phyloP scores from a whole-genome alignment of 2,888 invertebrate genomes.

The Cyrtodaria siliqua region DNA sequence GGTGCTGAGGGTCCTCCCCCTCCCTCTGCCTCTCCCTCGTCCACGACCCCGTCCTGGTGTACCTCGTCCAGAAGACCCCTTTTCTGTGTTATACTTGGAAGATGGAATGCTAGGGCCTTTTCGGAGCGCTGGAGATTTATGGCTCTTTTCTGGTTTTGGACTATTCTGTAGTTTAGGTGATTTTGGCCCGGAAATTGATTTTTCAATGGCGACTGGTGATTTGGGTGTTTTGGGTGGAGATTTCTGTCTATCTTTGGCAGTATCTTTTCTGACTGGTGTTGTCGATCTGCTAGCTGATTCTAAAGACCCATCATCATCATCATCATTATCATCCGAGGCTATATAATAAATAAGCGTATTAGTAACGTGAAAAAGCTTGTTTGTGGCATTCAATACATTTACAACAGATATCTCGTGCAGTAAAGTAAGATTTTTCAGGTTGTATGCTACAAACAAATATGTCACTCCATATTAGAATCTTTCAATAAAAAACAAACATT shows the following conservation, averaged over 20 bases:
- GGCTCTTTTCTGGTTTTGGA: slow-evolving; percentile 38
- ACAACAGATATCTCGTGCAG: too few relatives aligned
- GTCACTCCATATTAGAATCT: too few relatives aligned
- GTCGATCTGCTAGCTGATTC: slow-evolving; percentile 39
- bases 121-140: slow-evolving; percentile 38
- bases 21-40: slow-evolving; percentile 69
- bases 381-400: too few relatives aligned
- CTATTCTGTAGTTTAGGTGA: slow-evolving; percentile 32
- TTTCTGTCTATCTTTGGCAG: slow-evolving; percentile 20
- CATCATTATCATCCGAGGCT: too few relatives aligned
- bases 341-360: too few relatives aligned
- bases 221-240: slow-evolving; percentile 43
- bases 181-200: slow-evolving; percentile 27
- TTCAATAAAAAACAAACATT: too few relatives aligned
- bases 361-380: too few relatives aligned
- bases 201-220: slow-evolving; percentile 10
- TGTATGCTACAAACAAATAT: too few relatives aligned
- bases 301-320: slow-evolving; percentile 42
- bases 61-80: slow-evolving; percentile 34
- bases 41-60: slow-evolving; percentile 67
- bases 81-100: slow-evolving; percentile 22
- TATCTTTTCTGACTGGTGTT: slow-evolving; percentile 37
- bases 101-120: slow-evolving; percentile 59
- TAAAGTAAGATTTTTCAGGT: too few relatives aligned
- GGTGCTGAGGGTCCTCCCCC: slow-evolving; percentile 60